Evolutionary conservation across 1,140 invertebrate genomes (phyloP), one percentile per base, ranked within the genome.

Genomic region (Chironomus tepperi): DNA sequence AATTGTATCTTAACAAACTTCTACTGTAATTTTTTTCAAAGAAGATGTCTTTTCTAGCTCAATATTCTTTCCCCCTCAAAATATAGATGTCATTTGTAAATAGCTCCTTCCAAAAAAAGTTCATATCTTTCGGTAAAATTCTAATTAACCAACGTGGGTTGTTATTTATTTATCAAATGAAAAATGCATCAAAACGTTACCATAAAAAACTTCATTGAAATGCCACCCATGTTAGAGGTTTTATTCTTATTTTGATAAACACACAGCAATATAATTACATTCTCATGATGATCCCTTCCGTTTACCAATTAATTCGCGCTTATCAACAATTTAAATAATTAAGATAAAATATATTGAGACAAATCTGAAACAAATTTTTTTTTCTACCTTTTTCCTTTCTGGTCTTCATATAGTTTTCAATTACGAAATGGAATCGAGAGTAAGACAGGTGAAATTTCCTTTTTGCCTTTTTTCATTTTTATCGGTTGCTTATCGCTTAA

Each of bases 241-340:
- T 34, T 34, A 34, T 34, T 34, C 24, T 34, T 34, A 34, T 34
- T 34, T 34, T 57, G 47, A 47, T 15, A 47, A 57, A 57, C 12
- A 57, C 10, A 57, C 7, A 57, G 47, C 47, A 57, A 57, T 57
- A 57, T 70, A 70, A 70, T 70, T 70, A 10, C 65, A 70, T 18
- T 70, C 19, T 70, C 65, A 70, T 70, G 65, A 70, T 70, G 16
- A 70, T 70, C 65, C 65, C 65, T 70, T 70, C 65, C 65, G 65
- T 70, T 70, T 70, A 70, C 65, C 65, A 70, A 70, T 70, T 70
- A 70, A 70, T 70, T 70, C 65, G 19, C 18, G 47, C 47, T 70
- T 70, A 70, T 70, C 65, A 70, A 70, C 65, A 70, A 70, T 70
- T 70, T 70, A 70, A 70, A 70, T 70, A 70, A 70, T 70, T 70